phyloP scores from a whole-genome alignment of 1,140 invertebrate genomes.

The Macrosteles quadrilineatus region DNA sequence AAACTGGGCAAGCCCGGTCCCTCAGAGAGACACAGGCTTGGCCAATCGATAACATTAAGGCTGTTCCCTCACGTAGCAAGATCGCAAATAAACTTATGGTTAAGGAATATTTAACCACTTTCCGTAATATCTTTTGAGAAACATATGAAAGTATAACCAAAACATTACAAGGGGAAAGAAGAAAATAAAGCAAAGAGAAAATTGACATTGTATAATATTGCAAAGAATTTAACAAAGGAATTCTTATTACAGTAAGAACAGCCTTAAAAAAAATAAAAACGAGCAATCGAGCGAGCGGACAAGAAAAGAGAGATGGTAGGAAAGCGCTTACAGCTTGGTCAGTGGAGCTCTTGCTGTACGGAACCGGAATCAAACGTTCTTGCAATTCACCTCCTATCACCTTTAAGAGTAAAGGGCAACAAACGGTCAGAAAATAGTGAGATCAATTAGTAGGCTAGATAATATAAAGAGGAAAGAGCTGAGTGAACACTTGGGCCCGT shows the following conservation, averaged over 20 bases:
- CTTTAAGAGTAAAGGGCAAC: slow-evolving; percentile 85
- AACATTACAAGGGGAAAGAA: background rate
- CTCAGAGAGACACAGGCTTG: slow-evolving; percentile 7
- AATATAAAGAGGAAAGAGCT: slow-evolving; percentile 34
- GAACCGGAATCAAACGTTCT: slow-evolving; percentile 98
- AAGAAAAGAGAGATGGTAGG: slow-evolving; percentile 53
- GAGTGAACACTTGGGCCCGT: slow-evolving; percentile 10
- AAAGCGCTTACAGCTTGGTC: slow-evolving; percentile 96
- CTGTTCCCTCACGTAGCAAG: slow-evolving; percentile 18
- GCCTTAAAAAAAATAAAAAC: slow-evolving; percentile 34
- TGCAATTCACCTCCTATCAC: slow-evolving; percentile 99
- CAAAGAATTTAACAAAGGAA: background rate
- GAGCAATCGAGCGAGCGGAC: slow-evolving; percentile 40
- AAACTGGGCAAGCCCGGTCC: slow-evolving; percentile 28
- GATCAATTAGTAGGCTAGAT: slow-evolving; percentile 34
- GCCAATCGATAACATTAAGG: slow-evolving; percentile 31
- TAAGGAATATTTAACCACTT: background rate
- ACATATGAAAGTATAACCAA: background rate
- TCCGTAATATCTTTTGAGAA: too few relatives aligned
- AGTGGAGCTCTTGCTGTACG: slow-evolving; percentile 99
- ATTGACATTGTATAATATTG: background rate
- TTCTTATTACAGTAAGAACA: slow-evolving; percentile 23
- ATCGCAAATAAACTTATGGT: background rate
- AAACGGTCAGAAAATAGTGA: slow-evolving; percentile 34
- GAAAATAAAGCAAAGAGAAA: background rate